Base-by-base conservation (phyloP, 2,797 vertebrate species). In the Natrix natrix region DNA sequence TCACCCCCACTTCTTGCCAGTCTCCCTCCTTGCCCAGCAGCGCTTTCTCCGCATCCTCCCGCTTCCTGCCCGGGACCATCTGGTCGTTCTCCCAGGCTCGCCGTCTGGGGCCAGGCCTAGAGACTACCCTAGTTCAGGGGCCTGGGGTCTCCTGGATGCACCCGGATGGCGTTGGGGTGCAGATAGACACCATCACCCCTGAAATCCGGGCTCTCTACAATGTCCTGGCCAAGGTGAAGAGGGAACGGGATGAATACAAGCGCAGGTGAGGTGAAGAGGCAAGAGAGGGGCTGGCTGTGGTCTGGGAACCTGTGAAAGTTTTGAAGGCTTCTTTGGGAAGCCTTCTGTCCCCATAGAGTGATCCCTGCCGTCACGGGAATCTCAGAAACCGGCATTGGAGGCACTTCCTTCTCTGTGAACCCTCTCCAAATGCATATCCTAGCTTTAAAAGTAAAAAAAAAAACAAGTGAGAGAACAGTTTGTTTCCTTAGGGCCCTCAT, bases 181-280 rank as follows among this genome's bases (percentile, higher is more conserved):
- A 99, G 98, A 99, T 99, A 63, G 99, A 99, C 97, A 99, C 99
- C 97, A 99, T 99, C 96, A 99, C 99, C 48, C 99, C 99, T 0
- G 99, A 99, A 97, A 99, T 99, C 95, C 98, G 99, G 59, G 99
- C 99, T 0, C 98, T 99, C 83, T 99, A 99, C 96, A 99, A 99
- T 89, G 99, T 99, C 89, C 97, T 99, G 98, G 99, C 98, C 95
- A 99, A 99, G 97, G 99, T 99, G 95, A 99, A 99, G 98, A 96
- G 99, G 93, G 99, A 99, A 96, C 97, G 99, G 60, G 99, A 99
- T 66, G 99, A 99, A 96, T 99, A 99, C 96, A 99, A 99, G 96
- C 98, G 98, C 97, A 99, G 99, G 99, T 99, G 98, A 98, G 98
- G 93, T 14, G 17, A 37, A 20, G 52, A 20, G 13, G 74, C 57